Evolutionary conservation across 1,140 invertebrate species (phyloP).

Genomic region (Drosophila miranda): DNA sequence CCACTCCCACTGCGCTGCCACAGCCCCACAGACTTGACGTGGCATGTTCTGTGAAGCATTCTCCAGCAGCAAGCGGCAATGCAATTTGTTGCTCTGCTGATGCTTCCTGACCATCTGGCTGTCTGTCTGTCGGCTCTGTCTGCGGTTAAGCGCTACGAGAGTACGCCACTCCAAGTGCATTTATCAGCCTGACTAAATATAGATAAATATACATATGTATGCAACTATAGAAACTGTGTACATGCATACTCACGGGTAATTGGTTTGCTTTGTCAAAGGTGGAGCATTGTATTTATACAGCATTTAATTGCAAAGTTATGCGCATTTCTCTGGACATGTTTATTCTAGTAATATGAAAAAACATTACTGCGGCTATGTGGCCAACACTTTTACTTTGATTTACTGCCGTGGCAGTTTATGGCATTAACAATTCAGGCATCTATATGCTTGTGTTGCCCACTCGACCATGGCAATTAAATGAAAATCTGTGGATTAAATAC

Average conservation of each 20-base stretch:
- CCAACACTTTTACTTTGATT: slow-evolving; percentile 49
- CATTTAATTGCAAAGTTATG: slow-evolving; percentile 44
- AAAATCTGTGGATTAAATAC: background rate
- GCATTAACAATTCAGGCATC: slow-evolving; percentile 45
- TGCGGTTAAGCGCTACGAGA: slow-evolving; percentile 60
- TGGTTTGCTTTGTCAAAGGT: slow-evolving; percentile 23
- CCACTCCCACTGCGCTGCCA: background rate
- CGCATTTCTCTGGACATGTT: slow-evolving; percentile 20
- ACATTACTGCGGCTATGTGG: slow-evolving; percentile 6
- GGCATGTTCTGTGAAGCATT: slow-evolving; percentile 10
- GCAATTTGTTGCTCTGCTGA: slow-evolving; percentile 60
- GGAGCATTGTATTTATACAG: slow-evolving; percentile 27
- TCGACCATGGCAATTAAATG: slow-evolving; percentile 36
- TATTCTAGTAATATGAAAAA: slow-evolving; percentile 7
- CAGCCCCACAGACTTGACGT: background rate
- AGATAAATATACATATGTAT: slow-evolving; percentile 12
- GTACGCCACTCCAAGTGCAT: slow-evolving; percentile 51
- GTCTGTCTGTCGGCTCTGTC: slow-evolving; percentile 35
- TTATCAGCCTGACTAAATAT: slow-evolving; percentile 47
- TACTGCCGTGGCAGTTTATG: slow-evolving; percentile 43
- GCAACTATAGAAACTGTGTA: background rate
- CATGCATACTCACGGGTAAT: slow-evolving; percentile 21
- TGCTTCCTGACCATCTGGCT: background rate
- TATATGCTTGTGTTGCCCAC: slow-evolving; percentile 34
- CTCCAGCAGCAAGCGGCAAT: slow-evolving; percentile 24